Evolutionary conservation across 2,888 invertebrate species (phyloP), one percentile per base, ranked within the genome.

Genomic region (Drosophila macrospina): DNA sequence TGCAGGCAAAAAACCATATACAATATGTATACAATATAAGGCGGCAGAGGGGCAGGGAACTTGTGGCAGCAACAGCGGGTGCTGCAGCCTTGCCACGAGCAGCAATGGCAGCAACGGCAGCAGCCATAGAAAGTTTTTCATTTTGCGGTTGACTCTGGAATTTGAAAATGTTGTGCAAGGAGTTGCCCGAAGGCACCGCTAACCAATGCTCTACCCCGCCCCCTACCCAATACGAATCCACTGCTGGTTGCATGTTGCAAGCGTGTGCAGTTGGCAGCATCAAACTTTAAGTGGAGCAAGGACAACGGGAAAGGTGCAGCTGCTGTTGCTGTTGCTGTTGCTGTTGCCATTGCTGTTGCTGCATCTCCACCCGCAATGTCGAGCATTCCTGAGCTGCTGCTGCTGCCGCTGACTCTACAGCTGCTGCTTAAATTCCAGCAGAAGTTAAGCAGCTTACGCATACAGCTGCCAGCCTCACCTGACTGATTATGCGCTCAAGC

Each of bases 261-360:
- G 78, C 74, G 80, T 80, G 52, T 80, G 78, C 78, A 76, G 75
- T 72, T 79, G 81, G 74, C 78, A 55, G 55, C 72, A 59, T 54
- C 66, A 75, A 84, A 88, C 75, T 78, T 79, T 76, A 90, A 89
- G 77, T 90, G 78, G 89, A 89, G 89, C 89, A 90, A 90, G 89
- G 89, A 90, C 89, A 87, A 68, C 57, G 59, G 45, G 45, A 41
- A 72, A 72, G 72, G 72, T 72, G 72, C 54, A 48, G 52, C 41
- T 66, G 60, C 55, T 36, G 10, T 34, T 24, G n/a, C 37, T 20
- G 36, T 11, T 37, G 5, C 24, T 72, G 5, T 28, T 24, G 44
- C 68, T 77, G 62, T 70, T 78, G 44, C 68, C 74, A 60, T 70
- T 78, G 78, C 62, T 54, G 65, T 44, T 65, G 52, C 50, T 71